phyloP scores from a whole-genome alignment of 2,888 invertebrate genomes.

The Aporophyla nigra region DNA sequence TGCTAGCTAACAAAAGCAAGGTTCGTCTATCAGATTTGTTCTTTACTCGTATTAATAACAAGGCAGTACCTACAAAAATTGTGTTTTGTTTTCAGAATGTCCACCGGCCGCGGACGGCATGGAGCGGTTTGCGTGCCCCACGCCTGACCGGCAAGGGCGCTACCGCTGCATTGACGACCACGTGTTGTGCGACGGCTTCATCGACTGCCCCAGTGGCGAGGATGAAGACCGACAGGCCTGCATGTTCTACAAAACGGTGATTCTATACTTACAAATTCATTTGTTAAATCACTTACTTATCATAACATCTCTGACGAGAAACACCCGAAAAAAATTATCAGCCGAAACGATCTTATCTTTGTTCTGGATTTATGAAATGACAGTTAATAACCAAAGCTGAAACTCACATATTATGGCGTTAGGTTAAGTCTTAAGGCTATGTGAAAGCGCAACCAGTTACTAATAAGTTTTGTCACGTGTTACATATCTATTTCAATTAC shows the following conservation, averaged over 20 bases:
- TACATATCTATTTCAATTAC: constrained; percentile 2
- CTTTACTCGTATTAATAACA: background rate
- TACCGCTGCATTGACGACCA: constrained; percentile 99
- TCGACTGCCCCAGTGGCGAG: constrained; percentile 98
- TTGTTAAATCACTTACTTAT: background rate
- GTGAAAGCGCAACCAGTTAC: constrained; percentile 5
- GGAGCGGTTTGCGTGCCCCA: constrained; percentile 98
- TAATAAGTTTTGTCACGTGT: constrained; percentile 10
- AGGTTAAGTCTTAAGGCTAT: background rate
- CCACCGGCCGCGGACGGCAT: constrained; percentile 97
- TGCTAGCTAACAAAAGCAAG: background rate
- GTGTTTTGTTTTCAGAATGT: constrained; percentile 93
- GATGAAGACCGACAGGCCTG: constrained; percentile 98
- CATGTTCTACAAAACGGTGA: constrained; percentile 99
- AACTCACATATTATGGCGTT: background rate
- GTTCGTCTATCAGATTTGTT: background rate
- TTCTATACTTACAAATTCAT: constrained; percentile 36
- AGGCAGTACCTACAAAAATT: constrained; percentile 5
- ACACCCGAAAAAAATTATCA: background rate
- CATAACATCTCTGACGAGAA: background rate
- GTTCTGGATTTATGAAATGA: background rate
- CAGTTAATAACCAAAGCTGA: background rate
- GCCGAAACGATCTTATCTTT: background rate
- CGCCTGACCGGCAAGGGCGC: constrained; percentile 97
- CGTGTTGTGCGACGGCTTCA: constrained; percentile 98